Base-by-base conservation (phyloP, 2,113 vertebrate species). In the Chaetodon trifascialis region DNA sequence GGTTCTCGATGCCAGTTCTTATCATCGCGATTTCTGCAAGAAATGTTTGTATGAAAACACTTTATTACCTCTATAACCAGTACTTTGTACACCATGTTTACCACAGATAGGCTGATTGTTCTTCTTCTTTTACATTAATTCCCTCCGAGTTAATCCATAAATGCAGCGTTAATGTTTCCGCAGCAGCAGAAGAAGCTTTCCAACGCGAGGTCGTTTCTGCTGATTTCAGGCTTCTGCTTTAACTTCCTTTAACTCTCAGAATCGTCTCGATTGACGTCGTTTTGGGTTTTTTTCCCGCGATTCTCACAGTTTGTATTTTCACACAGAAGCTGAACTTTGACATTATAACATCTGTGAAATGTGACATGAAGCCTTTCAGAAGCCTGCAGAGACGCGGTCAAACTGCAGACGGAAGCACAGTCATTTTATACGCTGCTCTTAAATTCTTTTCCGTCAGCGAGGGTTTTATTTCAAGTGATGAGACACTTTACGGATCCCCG, bases 41-140 rank as follows among this genome's bases (percentile, higher is more conserved):
- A 81, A 75, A 78, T 36, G 69, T 91, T 86, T 88, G 11, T 80
- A 85, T 38, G 25, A n/a, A 44, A 62, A 79, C 46, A 69, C 23
- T 78, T 79, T 67, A 85, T 90, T 88, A 88, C 89, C 86, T 92
- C 86, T 77, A 51, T 80, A 75, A 88, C 72, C 76, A 78, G 70
- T 42, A 64, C 83, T 76, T 86, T 85, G 15, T 83, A 73, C 64
- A 15, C 73, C 12, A 63, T 65, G 80, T 86, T 89, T 84, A 86
- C 83, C 86, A 77, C 56, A 19, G 23, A 25, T 34, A 81, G 36
- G 66, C 67, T n/a, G 63, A 78, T 71, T 58, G 23, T 81, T 59
- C 5, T 23, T 59, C 15, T 44, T 4, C 47, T 44, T 59, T 60
- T 4, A 40, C n/a, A 23, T 62, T 65, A 34, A 74, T 69, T 54